phyloP scores from a whole-genome alignment of 2,888 invertebrate species.

The Drosophila helvetica region DNA sequence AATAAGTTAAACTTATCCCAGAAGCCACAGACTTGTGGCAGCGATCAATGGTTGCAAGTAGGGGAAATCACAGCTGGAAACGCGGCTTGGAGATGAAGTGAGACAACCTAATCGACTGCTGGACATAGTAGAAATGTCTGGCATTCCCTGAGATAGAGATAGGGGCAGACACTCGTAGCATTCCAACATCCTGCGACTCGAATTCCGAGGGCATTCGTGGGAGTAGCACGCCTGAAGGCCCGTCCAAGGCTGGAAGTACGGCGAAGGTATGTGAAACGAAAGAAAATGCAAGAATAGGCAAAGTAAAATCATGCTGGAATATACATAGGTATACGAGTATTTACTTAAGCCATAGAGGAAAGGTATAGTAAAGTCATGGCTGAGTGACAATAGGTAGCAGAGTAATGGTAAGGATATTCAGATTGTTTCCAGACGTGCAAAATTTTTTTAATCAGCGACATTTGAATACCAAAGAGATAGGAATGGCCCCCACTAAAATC shows the following conservation, averaged over 20 bases:
- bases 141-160: neutral
- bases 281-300: neutral
- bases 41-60: constrained; percentile 11
- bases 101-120: constrained; percentile 43
- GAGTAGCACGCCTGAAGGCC: neutral
- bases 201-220: neutral
- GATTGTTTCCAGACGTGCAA: neutral
- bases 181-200: neutral
- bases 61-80: neutral
- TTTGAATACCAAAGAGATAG: neutral
- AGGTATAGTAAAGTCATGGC: neutral
- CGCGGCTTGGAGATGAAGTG: constrained; percentile 24
- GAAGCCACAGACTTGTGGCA: constrained; percentile 49
- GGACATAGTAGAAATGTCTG: constrained; percentile 38
- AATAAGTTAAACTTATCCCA: constrained; percentile 64
- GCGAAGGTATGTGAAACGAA: neutral
- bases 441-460: neutral
- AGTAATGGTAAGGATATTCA: too few relatives aligned
- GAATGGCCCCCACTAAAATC: neutral
- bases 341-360: neutral
- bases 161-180: neutral
- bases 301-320: neutral
- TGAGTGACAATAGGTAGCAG: too few relatives aligned
- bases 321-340: too few relatives aligned
- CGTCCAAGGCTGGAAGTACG: neutral